Conservation (phyloP, 2,888 invertebrate genomes). For the Oxyscelio sp. region DNA sequence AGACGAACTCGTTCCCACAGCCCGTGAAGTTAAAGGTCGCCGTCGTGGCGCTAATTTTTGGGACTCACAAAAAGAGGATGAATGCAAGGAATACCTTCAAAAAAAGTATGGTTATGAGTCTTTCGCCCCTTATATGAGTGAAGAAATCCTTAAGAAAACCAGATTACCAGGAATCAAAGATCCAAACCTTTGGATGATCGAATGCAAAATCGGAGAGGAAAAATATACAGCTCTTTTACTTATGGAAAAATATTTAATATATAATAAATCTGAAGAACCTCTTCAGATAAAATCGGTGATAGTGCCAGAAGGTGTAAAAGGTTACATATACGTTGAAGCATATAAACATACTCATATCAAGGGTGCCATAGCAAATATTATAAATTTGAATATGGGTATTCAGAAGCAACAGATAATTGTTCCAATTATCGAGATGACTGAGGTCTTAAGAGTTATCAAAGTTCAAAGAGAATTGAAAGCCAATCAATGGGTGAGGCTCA, state of each 20-base stretch:
- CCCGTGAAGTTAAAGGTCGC: slow-evolving; percentile 97
- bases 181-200: slow-evolving; percentile 99
- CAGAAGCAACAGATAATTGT: slow-evolving; percentile 99
- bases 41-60: slow-evolving; percentile 96
- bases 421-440: slow-evolving; percentile 99
- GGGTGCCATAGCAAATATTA: slow-evolving; percentile 97
- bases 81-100: slow-evolving; percentile 98
- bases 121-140: slow-evolving; percentile 93
- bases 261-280: slow-evolving; percentile 94
- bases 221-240: slow-evolving; percentile 96
- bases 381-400: slow-evolving; percentile 96
- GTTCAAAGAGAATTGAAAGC: slow-evolving; percentile 97
- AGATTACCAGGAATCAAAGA: slow-evolving; percentile 97
- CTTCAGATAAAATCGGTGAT: slow-evolving; percentile 98
- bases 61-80: slow-evolving; percentile 98
- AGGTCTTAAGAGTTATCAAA: slow-evolving; percentile 98
- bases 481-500: slow-evolving; percentile 99
- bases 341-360: slow-evolving; percentile 99
- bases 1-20: slow-evolving; percentile 97
- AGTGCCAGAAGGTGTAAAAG: slow-evolving; percentile 98
- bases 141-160: slow-evolving; percentile 98
- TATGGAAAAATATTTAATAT: slow-evolving; percentile 98
- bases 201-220: slow-evolving; percentile 99
- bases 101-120: slow-evolving; percentile 95
- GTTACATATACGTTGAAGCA: slow-evolving; percentile 97